Evolutionary conservation across 1,140 invertebrate genomes (phyloP).

Genomic region (Hylyphantes graminicola): DNA sequence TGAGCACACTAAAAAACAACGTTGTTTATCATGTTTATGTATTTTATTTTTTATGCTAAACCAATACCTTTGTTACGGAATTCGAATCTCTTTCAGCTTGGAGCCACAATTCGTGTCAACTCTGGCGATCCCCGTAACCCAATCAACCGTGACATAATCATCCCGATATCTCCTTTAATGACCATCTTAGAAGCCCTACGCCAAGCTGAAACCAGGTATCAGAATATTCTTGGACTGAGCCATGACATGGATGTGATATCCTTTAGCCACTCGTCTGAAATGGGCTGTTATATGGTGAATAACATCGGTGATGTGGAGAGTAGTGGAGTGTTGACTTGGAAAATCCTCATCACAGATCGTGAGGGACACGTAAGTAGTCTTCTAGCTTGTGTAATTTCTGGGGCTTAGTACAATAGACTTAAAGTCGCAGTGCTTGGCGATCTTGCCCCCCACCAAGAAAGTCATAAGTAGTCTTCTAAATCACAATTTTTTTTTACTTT

Average conservation of each 20-base stretch:
- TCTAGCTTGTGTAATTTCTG: not conserved
- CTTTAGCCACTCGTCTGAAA: slow-evolving; percentile 25
- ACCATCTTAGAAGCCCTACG: slow-evolving; percentile 47
- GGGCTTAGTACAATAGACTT: no score
- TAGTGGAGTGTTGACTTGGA: slow-evolving; percentile 34
- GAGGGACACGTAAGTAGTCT: slow-evolving; percentile 41
- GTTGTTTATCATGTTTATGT: not conserved
- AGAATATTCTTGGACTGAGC: slow-evolving; percentile 24
- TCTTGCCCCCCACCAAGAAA: no score
- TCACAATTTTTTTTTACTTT: not conserved
- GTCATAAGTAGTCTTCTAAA: slow-evolving; percentile 15
- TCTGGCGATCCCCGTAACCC: slow-evolving; percentile 11
- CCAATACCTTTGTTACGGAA: not conserved
- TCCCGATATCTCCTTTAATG: slow-evolving; percentile 55
- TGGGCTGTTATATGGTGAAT: slow-evolving; percentile 37
- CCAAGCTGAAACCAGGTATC: slow-evolving; percentile 49
- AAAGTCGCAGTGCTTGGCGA: no score
- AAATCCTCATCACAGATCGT: slow-evolving; percentile 24
- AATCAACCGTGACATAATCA: slow-evolving; percentile 13
- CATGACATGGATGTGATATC: slow-evolving; percentile 31
- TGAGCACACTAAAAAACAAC: no score
- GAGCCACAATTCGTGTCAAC: slow-evolving; percentile 35
- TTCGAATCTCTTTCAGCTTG: slow-evolving; percentile 29
- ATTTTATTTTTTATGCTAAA: not conserved
- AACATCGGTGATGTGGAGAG: slow-evolving; percentile 2